Evolutionary conservation across 2,113 vertebrate species (phyloP).

Genomic region (Dicerorhinus sumatrensis): DNA sequence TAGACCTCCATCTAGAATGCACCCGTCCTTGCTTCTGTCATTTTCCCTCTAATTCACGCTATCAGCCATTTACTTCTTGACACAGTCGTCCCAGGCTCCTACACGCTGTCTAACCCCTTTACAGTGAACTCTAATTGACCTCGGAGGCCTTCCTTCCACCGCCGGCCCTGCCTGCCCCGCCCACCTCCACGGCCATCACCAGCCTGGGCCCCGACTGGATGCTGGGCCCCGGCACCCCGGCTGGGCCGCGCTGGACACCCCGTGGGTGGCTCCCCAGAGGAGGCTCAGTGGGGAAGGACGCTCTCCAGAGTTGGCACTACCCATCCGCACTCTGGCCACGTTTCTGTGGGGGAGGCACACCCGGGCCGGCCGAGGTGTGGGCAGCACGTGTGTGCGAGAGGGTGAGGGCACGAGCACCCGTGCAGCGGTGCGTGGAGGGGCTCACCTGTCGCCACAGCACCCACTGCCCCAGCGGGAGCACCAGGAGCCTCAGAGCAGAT

Average conservation of each 20-base stretch:
- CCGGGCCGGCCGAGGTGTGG: accelerated
- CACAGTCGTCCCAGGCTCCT: constrained; percentile 80
- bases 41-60: constrained; percentile 84
- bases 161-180: neutral
- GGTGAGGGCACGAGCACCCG: too few relatives aligned
- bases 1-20: constrained; percentile 77
- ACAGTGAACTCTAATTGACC: constrained; percentile 78
- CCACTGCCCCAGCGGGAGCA: neutral
- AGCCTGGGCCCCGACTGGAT: neutral
- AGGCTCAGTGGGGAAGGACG: constrained; percentile 50
- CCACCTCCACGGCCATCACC: neutral
- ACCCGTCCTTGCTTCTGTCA: constrained; percentile 79
- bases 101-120: constrained; percentile 81
- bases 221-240: neutral
- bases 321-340: neutral
- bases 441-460: neutral
- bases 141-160: neutral
- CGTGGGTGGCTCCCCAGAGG: neutral
- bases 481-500: neutral
- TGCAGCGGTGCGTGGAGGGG: accelerated
- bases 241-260: neutral
- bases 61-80: constrained; percentile 86
- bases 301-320: constrained; percentile 67
- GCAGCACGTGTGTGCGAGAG: too few relatives aligned
- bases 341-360: neutral